Conservation (phyloP, 2,113 vertebrate genomes). For the Motacilla tschutschensis region DNA sequence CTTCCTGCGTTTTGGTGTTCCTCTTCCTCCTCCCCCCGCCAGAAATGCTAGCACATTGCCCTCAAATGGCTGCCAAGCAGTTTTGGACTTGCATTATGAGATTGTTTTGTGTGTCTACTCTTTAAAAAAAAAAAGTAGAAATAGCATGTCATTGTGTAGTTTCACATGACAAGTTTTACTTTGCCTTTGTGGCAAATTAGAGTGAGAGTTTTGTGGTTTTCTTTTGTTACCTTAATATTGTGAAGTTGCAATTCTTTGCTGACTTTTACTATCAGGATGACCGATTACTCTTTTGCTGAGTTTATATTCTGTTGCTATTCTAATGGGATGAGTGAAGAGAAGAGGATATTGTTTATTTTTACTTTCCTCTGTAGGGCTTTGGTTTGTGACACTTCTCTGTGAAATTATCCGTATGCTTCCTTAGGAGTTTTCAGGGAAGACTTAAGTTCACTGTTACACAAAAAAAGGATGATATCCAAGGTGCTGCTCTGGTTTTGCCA, state of each 20-base stretch:
- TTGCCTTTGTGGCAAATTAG: rapidly evolving
- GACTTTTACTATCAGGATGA: background rate
- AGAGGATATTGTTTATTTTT: constrained; percentile 13
- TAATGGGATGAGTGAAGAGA: background rate
- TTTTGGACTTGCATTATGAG: background rate
- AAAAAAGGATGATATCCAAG: background rate
- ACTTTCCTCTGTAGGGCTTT: background rate
- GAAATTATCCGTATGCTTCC: constrained; percentile 23
- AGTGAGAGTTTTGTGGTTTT: background rate
- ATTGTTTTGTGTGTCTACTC: background rate
- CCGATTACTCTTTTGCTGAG: background rate
- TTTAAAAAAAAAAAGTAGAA: background rate
- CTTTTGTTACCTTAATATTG: background rate
- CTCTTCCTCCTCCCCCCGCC: background rate
- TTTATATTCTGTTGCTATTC: constrained; percentile 24
- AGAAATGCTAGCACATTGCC: background rate
- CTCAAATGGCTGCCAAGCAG: background rate
- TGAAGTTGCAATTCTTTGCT: background rate
- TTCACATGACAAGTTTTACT: background rate
- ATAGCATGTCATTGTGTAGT: background rate
- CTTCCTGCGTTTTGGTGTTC: background rate
- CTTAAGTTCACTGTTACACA: background rate
- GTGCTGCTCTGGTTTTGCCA: background rate
- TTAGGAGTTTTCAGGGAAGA: background rate
- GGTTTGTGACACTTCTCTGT: background rate